These are phyloP conservation scores for Columbina picui DNA, from an alignment of 2,113 vertebrate genomes.

Conservation along the genomic window DNA sequence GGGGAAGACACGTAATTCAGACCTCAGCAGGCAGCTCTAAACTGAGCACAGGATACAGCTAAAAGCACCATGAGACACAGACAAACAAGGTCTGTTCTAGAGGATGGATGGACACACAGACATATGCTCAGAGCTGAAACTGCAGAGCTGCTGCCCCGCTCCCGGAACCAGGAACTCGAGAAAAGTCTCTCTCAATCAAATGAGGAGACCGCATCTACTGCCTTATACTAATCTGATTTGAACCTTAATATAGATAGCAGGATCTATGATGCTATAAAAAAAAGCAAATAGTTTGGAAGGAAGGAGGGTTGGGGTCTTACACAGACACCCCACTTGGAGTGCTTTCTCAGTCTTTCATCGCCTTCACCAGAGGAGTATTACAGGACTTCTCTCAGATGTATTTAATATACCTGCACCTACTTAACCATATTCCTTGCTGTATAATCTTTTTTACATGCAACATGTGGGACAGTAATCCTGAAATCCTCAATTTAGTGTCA, in stretches of 20 bases:
- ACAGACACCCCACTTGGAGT: neutral
- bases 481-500: neutral
- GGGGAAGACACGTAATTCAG: neutral
- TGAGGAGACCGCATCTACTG: neutral
- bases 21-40: neutral
- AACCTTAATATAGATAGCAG: neutral
- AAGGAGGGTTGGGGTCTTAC: neutral
- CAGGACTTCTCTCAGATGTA: neutral
- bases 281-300: neutral
- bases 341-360: neutral
- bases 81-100: neutral
- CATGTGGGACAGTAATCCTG: neutral
- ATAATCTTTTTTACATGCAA: neutral
- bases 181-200: neutral
- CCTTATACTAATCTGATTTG: neutral
- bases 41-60: neutral
- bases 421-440: neutral
- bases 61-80: neutral
- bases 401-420: neutral
- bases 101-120: neutral
- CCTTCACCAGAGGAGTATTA: neutral
- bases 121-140: neutral
- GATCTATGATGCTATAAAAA: neutral
- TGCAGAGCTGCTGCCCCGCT: neutral
- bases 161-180: rapidly evolving